Evolutionary conservation across 2,797 vertebrate genomes (phyloP).

Genomic region (Erpetoichthys calabaricus): DNA sequence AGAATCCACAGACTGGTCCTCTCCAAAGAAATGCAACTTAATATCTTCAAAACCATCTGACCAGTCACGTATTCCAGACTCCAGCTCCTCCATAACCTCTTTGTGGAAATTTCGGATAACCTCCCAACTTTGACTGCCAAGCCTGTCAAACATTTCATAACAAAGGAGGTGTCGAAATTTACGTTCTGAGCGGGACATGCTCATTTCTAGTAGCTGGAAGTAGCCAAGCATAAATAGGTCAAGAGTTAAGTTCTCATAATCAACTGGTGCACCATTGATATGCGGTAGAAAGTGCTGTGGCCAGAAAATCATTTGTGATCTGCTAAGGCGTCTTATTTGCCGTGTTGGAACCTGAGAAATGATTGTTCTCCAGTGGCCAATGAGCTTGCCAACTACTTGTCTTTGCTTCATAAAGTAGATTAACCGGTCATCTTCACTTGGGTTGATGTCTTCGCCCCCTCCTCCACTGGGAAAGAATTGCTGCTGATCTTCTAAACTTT

Average conservation of each 20-base stretch:
- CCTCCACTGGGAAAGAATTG: constrained; percentile 19
- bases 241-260: constrained; percentile 73
- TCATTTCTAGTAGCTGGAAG: constrained; percentile 93
- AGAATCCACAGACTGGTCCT: constrained; percentile 30
- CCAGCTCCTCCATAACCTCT: constrained; percentile 70
- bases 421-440: constrained; percentile 57
- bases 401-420: constrained; percentile 68
- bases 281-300: constrained; percentile 87
- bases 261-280: constrained; percentile 54
- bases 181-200: constrained; percentile 72
- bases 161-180: constrained; percentile 90
- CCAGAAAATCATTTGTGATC: constrained; percentile 76
- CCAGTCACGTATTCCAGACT: constrained; percentile 69
- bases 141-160: constrained; percentile 92
- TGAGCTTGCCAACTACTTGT: constrained; percentile 67
- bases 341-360: constrained; percentile 68
- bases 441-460: constrained; percentile 9
- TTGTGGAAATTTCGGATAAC: constrained; percentile 77
- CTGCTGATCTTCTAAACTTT: constrained; percentile 26
- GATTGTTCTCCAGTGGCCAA: constrained; percentile 77
- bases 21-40: constrained; percentile 70
- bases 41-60: constrained; percentile 79
- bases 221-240: constrained; percentile 98
- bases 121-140: constrained; percentile 82
- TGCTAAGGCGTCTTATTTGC: constrained; percentile 60